Percentiles rank a stretch among this genome's conserved stretches.
Conservation (phyloP, 1,140 invertebrate genomes). For the Philotrypesis tridentata region DNA sequence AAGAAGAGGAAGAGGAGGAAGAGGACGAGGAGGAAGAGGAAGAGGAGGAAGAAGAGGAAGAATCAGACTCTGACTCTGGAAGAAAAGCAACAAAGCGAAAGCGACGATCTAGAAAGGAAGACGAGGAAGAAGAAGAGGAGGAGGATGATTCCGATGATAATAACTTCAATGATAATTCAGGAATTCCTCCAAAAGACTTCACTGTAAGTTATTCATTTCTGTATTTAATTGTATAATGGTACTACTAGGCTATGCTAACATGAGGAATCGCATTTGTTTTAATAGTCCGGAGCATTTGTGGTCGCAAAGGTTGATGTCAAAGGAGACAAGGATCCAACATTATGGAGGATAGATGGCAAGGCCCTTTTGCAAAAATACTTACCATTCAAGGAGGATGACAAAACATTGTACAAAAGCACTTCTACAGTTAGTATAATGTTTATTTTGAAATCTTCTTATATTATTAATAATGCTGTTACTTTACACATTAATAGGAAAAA, state of each 20-base stretch:
- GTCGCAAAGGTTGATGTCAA: slow-evolving; percentile 80
- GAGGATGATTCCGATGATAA: slow-evolving; percentile 73
- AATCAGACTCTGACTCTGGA: slow-evolving; percentile 66
- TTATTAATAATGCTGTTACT: not conserved
- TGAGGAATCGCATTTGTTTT: slow-evolving; percentile 53
- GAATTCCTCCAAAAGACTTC: slow-evolving; percentile 71
- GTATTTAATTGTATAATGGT: slow-evolving; percentile 20
- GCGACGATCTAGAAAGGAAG: slow-evolving; percentile 69
- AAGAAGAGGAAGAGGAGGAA: slow-evolving; percentile 68
- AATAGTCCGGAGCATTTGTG: slow-evolving; percentile 81
- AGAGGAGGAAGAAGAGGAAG: slow-evolving; percentile 68
- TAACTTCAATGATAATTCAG: slow-evolving; percentile 66
- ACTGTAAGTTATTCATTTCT: slow-evolving; percentile 60
- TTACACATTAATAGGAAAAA: not conserved
- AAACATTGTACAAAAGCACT: slow-evolving; percentile 83
- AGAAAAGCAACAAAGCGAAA: slow-evolving; percentile 69
- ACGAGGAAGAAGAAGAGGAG: slow-evolving; percentile 72
- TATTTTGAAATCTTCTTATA: slow-evolving; percentile 18
- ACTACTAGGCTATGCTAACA: slow-evolving; percentile 31
- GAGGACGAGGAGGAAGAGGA: slow-evolving; percentile 71
- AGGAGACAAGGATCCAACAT: slow-evolving; percentile 76
- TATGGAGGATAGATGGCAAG: slow-evolving; percentile 89
- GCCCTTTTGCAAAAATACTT: slow-evolving; percentile 85
- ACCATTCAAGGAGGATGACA: slow-evolving; percentile 81
- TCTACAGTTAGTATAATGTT: slow-evolving; percentile 77